Evolutionary conservation across 2,888 invertebrate genomes (phyloP).

Genomic region (Herminia tarsipennalis): DNA sequence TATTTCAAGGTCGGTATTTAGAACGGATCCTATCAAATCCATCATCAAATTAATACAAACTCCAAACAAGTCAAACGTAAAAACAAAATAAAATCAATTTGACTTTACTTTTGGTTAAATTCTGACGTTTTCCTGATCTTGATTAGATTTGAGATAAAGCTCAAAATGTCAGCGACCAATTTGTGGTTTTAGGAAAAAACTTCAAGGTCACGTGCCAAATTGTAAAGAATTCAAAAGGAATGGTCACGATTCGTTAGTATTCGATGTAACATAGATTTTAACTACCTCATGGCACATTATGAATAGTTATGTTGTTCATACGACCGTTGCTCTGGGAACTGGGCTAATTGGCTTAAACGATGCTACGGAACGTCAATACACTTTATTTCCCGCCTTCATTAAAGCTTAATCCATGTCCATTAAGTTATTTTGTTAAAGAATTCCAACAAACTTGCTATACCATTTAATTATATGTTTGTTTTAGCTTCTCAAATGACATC

Average conservation of each 20-base stretch:
- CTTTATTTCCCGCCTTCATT: conserved; percentile 8
- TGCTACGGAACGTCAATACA: conserved; percentile 2
- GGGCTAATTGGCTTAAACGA: conserved; percentile 11
- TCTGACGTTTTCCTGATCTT: conserved; percentile 3
- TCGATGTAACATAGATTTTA: not conserved
- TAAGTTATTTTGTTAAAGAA: no score
- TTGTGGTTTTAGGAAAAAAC: not conserved
- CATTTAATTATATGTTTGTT: no score
- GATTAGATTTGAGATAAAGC: not conserved
- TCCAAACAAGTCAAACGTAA: no score
- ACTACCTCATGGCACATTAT: not conserved
- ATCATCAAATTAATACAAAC: no score
- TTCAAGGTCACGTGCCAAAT: not conserved
- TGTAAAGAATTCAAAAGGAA: not conserved
- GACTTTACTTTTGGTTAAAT: not conserved
- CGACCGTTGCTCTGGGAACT: conserved; percentile 9
- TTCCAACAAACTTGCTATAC: no score
- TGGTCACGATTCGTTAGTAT: not conserved
- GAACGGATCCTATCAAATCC: not conserved
- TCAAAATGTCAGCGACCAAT: conserved; percentile 4
- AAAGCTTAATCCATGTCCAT: not conserved
- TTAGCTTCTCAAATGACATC: no score
- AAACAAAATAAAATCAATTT: not conserved
- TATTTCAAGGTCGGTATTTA: not conserved
- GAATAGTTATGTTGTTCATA: conserved; percentile 9